phyloP scores from a whole-genome alignment of 2,888 invertebrate genomes.

The Dasypogon diadema region DNA sequence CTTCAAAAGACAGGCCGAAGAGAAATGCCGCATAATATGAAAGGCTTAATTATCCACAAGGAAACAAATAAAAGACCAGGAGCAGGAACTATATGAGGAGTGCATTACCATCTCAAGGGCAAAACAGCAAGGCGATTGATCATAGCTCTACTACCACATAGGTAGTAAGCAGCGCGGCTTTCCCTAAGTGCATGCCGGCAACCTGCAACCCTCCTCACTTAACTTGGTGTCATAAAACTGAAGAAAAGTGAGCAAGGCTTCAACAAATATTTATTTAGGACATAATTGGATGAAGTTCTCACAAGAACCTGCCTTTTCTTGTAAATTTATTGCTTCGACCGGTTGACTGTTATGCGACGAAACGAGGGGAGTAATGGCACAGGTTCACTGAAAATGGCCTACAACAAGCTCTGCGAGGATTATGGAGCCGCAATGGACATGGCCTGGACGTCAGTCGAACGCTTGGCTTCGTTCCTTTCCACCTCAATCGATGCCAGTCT shows the following conservation, averaged over 20 bases:
- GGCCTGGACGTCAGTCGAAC: too few species aligned
- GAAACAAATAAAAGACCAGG: constrained; percentile 1
- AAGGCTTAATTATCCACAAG: constrained; percentile 25
- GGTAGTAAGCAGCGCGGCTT: neutral
- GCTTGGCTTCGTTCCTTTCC: neutral
- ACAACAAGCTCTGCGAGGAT: too few species aligned
- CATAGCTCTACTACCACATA: neutral
- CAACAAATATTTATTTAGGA: constrained; percentile 47
- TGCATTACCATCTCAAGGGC: neutral
- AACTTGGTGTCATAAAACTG: constrained; percentile 37
- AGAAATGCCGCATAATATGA: constrained; percentile 14
- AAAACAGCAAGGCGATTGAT: neutral
- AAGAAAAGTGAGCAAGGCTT: constrained; percentile 32
- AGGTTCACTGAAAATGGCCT: neutral
- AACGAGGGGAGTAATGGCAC: neutral
- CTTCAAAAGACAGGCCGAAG: constrained; percentile 38
- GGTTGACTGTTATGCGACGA: neutral
- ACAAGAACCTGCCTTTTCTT: constrained; percentile 24
- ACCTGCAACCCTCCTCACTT: neutral
- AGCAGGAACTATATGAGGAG: neutral
- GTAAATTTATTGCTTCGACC: constrained; percentile 26
- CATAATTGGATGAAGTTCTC: constrained; percentile 45
- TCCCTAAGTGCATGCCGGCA: constrained; percentile 15
- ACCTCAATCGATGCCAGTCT: neutral
- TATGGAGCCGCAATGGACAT: neutral